phyloP scores from a whole-genome alignment of 2,797 vertebrate species.

The Catostomus latipinnis region DNA sequence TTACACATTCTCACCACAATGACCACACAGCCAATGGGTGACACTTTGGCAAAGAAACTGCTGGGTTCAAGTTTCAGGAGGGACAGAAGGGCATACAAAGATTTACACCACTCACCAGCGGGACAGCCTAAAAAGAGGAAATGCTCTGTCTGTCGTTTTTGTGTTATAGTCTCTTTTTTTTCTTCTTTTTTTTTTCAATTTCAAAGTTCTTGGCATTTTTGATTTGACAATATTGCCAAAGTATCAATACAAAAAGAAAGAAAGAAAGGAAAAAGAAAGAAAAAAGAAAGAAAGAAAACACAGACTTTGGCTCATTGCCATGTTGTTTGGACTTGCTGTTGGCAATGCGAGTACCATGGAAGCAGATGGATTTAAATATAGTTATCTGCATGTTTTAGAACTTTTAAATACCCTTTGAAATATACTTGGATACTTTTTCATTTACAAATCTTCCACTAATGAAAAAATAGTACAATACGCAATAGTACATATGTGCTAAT shows the following conservation, averaged over 20 bases:
- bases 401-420: background rate
- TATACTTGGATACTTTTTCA: background rate
- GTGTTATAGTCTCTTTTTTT: constrained; percentile 34
- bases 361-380: constrained; percentile 38
- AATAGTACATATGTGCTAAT: background rate
- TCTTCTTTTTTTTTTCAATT: too few relatives aligned
- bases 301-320: background rate
- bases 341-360: constrained; percentile 60
- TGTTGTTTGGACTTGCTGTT: constrained; percentile 65
- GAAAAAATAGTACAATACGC: background rate
- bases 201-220: too few relatives aligned
- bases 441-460: background rate
- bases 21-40: constrained; percentile 38
- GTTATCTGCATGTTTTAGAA: background rate
- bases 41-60: constrained; percentile 66
- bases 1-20: constrained; percentile 60
- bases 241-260: too few relatives aligned
- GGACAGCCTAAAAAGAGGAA: constrained; percentile 41
- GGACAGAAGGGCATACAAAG: constrained; percentile 53
- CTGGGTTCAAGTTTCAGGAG: constrained; percentile 67
- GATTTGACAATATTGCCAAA: too few relatives aligned
- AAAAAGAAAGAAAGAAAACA: too few relatives aligned
- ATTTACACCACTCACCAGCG: constrained; percentile 61
- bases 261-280: too few relatives aligned
- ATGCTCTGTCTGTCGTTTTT: constrained; percentile 36